phyloP scores from a whole-genome alignment of 2,797 vertebrate species.

The Hybognathus amarus region DNA sequence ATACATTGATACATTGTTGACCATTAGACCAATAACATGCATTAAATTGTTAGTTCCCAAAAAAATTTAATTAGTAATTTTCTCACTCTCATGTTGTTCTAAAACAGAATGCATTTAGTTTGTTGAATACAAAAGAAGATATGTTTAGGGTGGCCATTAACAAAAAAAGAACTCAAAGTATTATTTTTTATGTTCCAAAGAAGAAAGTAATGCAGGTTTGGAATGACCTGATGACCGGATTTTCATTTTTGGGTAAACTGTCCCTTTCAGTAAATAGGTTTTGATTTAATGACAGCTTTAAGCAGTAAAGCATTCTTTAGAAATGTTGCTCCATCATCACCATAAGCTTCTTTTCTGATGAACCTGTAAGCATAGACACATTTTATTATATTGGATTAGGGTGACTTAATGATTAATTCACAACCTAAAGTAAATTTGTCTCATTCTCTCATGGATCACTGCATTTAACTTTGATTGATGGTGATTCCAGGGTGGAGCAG shows the following conservation, averaged over 20 bases:
- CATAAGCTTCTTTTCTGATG: neutral
- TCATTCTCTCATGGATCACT: neutral
- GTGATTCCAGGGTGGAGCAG: conserved; percentile 85
- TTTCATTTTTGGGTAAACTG: neutral
- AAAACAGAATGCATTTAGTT: neutral
- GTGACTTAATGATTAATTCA: neutral
- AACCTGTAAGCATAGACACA: fast-evolving
- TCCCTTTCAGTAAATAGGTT: neutral
- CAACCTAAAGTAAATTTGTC: neutral
- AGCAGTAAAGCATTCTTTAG: neutral
- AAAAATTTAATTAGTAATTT: neutral
- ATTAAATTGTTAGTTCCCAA: neutral
- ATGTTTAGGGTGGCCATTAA: too few species aligned
- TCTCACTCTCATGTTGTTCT: neutral
- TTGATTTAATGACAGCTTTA: neutral
- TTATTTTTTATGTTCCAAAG: neutral
- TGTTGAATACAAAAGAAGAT: neutral
- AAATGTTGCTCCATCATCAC: neutral
- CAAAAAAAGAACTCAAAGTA: too few species aligned
- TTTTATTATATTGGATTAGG: neutral
- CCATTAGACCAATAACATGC: neutral
- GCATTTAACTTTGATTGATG: neutral
- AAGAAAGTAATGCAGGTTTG: too few species aligned
- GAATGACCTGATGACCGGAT: too few species aligned
- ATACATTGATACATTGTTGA: neutral